A percentile compares a stretch with the other conserved stretches of the same genome.
phyloP scores from a whole-genome alignment of 2,797 vertebrate species.

The Myiotriccus ornatus region DNA sequence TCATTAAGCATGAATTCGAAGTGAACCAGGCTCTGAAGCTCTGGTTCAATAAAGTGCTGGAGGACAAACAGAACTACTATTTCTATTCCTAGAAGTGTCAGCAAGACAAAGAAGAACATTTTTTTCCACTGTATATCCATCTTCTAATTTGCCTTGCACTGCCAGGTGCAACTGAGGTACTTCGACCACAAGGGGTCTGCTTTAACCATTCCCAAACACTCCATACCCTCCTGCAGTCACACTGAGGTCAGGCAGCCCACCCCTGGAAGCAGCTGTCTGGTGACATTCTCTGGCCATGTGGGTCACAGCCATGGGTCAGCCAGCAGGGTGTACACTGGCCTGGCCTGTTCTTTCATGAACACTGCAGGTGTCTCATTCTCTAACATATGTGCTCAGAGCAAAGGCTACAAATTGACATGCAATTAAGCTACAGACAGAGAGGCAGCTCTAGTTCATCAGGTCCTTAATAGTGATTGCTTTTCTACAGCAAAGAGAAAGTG shows the following conservation, averaged over 20 bases:
- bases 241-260: not conserved
- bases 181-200: not conserved
- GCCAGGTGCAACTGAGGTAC: not conserved
- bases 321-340: accelerated
- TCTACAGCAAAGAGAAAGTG: not conserved
- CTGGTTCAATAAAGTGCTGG: conserved; percentile 63
- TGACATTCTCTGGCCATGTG: not conserved
- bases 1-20: conserved; percentile 74
- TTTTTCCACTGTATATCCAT: not conserved
- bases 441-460: not conserved
- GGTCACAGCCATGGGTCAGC: accelerated
- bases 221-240: no score
- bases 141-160: not conserved
- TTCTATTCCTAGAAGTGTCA: conserved; percentile 66
- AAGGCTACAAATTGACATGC: not conserved
- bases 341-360: not conserved
- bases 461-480: not conserved
- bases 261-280: not conserved
- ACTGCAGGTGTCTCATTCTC: not conserved
- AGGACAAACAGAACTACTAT: conserved; percentile 73
- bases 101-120: not conserved
- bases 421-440: not conserved
- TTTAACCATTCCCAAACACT: not conserved
- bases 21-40: conserved; percentile 48
- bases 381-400: not conserved